Base-by-base conservation (phyloP, 2,797 vertebrate species). In the Triplophysa yarkandensis region DNA sequence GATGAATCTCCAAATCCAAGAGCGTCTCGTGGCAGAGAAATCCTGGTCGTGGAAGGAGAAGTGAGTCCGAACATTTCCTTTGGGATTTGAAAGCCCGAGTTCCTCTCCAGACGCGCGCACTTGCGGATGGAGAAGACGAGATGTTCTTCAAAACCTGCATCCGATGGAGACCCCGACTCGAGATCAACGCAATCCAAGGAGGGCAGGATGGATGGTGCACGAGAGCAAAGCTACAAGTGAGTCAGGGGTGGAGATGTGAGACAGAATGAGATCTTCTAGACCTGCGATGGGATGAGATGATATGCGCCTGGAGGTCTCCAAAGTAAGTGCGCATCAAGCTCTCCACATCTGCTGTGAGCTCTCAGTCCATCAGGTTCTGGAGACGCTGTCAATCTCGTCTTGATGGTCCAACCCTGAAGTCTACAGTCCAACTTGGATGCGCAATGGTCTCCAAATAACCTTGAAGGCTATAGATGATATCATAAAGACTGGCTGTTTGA, bases 361-460 rank as follows among this genome's bases (percentile, higher is more conserved):
- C 52, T 55, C 52, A 16, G 23, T 55, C 52, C 27, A 28, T 55
- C 52, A 16, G 23, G 17, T 6, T 6, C 25, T 62, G 57, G 43
- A 55, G 71, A 64, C 61, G 54, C 36, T 30, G 52, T 32, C 19
- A 66, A 66, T 65, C 71, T 41, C 43, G 52, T 50, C 68, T 68
- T 50, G 72, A 68, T 50, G 19, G 14, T 32, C 64, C 19, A 57
- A 63, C 54, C 54, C 71, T 46, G 50, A 64, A n/a, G 27, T 36
- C 46, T 32, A 61, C 66, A 62, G 58, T 69, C 54, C 88, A 48
- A 41, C 50, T 90, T 87, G 86, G 91, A 90, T 91, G 90, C 90
- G 84, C 89, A 88, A 89, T 89, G 89, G 90, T 90, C 89, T 91
- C 85, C 88, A 85, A 88, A 94, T 90, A 93, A 92, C 88, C 85